Conservation (phyloP, 2,113 vertebrate genomes). For the Cathartes aura region DNA sequence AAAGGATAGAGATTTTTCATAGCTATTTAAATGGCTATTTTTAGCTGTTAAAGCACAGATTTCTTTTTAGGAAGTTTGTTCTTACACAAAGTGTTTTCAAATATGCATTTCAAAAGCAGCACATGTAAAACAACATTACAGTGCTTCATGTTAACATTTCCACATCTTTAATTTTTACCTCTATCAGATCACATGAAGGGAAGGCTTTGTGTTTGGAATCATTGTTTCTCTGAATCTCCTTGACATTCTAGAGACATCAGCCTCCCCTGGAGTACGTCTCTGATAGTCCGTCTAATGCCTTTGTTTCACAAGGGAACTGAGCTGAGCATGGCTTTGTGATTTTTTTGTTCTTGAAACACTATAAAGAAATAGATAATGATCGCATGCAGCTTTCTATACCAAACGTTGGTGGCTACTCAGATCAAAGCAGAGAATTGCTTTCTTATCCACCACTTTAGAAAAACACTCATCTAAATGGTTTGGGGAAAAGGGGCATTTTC, state of each 20-base stretch:
- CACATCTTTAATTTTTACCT: slow-evolving; percentile 43
- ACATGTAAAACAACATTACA: slow-evolving; percentile 1
- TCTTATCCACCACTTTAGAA: slow-evolving; percentile 39
- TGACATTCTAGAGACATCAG: slow-evolving; percentile 68
- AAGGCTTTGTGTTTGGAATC: slow-evolving; percentile 51
- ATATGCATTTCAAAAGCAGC: slow-evolving; percentile 52
- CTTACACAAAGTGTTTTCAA: not conserved
- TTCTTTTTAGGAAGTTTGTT: slow-evolving; percentile 23
- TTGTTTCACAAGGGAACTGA: slow-evolving; percentile 59
- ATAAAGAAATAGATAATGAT: slow-evolving; percentile 59
- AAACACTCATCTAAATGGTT: not conserved
- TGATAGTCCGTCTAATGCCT: slow-evolving; percentile 44
- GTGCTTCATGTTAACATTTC: not conserved
- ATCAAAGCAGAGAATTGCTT: slow-evolving; percentile 39
- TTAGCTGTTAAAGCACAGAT: not conserved
- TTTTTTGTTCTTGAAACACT: slow-evolving; percentile 56
- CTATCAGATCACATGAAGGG: slow-evolving; percentile 30
- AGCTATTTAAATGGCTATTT: slow-evolving; percentile 1
- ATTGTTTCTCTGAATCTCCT: slow-evolving; percentile 50
- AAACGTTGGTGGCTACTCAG: slow-evolving; percentile 15
- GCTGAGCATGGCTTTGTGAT: slow-evolving; percentile 47
- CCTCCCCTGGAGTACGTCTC: slow-evolving; percentile 50
- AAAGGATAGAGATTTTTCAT: not conserved
- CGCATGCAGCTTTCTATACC: not conserved
- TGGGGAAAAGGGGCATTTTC: slow-evolving; percentile 14